These are phyloP conservation scores for Lutjanus argentimaculatus DNA, from an alignment of 2,797 vertebrate species.

Conservation along the genomic window DNA sequence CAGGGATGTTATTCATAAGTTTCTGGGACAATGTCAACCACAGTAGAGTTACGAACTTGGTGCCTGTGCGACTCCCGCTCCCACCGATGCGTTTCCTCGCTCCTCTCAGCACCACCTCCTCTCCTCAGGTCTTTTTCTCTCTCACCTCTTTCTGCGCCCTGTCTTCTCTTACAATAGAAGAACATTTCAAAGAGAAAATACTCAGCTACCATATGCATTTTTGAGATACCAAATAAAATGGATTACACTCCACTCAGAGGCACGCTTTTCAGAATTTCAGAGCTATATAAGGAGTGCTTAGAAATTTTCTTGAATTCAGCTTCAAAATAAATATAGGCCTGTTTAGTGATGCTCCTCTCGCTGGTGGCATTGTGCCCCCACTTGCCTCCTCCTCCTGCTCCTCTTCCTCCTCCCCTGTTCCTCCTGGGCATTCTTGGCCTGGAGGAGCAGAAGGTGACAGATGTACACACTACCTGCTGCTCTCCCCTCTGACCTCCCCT, in stretches of 20 bases:
- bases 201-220: conserved; percentile 39
- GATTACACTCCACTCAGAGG: conserved; percentile 54
- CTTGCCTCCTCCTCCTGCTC: conserved; percentile 43
- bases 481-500: conserved; percentile 75
- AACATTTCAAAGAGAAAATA: conserved; percentile 55
- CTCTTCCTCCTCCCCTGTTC: conserved; percentile 51
- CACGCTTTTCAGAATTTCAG: conserved; percentile 39
- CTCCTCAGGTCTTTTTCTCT: conserved; percentile 42
- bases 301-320: conserved; percentile 36
- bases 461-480: conserved; percentile 76
- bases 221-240: conserved; percentile 60
- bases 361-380: conserved; percentile 47
- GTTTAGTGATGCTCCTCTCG: conserved; percentile 47
- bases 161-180: conserved; percentile 36
- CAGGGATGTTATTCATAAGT: conserved; percentile 77
- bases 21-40: conserved; percentile 78
- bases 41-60: conserved; percentile 55
- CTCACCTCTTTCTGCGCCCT: conserved; percentile 27
- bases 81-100: conserved; percentile 42
- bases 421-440: conserved; percentile 66
- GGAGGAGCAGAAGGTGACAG: conserved; percentile 80
- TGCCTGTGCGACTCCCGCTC: conserved; percentile 45
- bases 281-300: conserved; percentile 34
- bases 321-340: conserved; percentile 44
- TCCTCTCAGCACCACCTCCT: conserved; percentile 43